Base-by-base conservation (phyloP, 1,140 invertebrate species). In the Ruditapes philippinarum region DNA sequence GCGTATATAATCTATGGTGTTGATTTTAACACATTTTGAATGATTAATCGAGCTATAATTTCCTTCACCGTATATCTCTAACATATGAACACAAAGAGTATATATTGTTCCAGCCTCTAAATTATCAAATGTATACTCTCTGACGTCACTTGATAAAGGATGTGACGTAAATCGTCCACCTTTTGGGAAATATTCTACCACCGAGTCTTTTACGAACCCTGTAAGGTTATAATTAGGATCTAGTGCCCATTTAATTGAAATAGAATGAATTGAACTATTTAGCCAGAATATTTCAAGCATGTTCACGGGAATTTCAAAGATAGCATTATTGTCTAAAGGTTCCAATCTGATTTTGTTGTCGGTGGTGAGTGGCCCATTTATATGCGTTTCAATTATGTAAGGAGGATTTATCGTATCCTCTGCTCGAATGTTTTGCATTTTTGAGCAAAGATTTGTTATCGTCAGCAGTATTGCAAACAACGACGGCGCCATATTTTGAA, bases 11-110 rank as follows among this genome's bases (percentile, higher is more conserved):
- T 82, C 12, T 5, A 82, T 82, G 1, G 80, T 82, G 31, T 68
- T 82, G 4, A 82, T 82, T n/a, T 82, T 82, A 0, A 82, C 80
- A 68, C 80, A 82, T 22, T 65, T 62, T 11, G 80, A 82, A 60
- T 82, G 80, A 19, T 40, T 14, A 28, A 65, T 68, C n/a, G 25
- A 68, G 25, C 80, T 82, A 3, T 0, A 1, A 28, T 82, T 82
- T 9, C 25, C 5, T 28, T 65, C 60, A 1, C 80, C 80, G 22
- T 82, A 68, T 22, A 82, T 19, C 60, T 82, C 80, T 17, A 60
- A 62, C 80, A 82, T 42, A 38, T 82, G 68, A 2, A 82, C 80
- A 68, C 80, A 82, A 14, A 82, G 14, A 7, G 60, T 82, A 45
- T 82, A 82, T 2, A 82, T 25, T n/a, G 36, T 65, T n/a, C 80